A percentile compares a stretch with the other conserved stretches of the same genome.
Evolutionary conservation across 1,140 invertebrate genomes (phyloP).

Genomic region (Diachasmimorpha longicaudata): DNA sequence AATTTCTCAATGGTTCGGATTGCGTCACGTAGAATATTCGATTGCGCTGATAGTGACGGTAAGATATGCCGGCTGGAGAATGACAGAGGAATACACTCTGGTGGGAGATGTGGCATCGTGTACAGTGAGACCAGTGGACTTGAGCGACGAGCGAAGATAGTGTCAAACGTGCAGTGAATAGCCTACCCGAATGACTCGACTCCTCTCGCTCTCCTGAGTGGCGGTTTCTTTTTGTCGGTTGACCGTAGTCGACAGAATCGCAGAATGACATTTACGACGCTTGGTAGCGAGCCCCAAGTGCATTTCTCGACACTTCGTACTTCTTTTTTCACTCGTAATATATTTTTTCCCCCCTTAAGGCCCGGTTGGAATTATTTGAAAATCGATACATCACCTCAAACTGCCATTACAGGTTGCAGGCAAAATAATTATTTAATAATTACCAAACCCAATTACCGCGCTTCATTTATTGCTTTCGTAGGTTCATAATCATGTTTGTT

Average conservation of each 20-base stretch:
- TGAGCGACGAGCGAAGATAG: background rate
- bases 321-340: background rate
- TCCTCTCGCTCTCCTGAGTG: background rate
- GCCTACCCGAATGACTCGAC: background rate
- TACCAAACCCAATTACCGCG: no score
- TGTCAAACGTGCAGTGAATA: constrained; percentile 10
- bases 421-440: no score
- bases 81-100: constrained; percentile 11
- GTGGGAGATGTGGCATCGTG: background rate
- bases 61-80: background rate
- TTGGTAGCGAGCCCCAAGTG: constrained; percentile 22
- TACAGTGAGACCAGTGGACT: background rate
- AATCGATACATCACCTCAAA: no score
- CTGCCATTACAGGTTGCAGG: no score
- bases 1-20: constrained; percentile 16
- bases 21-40: constrained; percentile 26
- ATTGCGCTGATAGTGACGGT: constrained; percentile 23
- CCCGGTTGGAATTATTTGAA: no score
- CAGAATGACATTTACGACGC: constrained; percentile 4
- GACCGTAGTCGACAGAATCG: background rate
- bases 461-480: no score
- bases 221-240: constrained; percentile 6
- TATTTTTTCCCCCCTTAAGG: no score
- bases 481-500: no score
- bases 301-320: constrained; percentile 24